Evolutionary conservation across 2,797 vertebrate species (phyloP), one percentile per base, ranked within the genome.

Genomic region (Parauchenoglanis punctatus): DNA sequence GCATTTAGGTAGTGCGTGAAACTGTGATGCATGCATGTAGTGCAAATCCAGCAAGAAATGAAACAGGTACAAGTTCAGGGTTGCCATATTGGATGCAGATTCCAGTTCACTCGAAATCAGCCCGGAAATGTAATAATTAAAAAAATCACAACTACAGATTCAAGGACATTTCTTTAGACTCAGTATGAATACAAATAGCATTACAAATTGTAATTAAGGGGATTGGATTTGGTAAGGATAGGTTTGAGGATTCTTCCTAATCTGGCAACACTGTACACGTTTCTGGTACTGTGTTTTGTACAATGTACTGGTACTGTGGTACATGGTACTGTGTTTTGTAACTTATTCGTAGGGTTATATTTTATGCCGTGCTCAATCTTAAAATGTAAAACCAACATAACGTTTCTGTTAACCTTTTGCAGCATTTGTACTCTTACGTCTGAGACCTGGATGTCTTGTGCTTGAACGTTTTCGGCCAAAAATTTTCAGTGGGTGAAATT

Each of bases 201-300:
- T 40, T 40, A 40, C 8, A 2, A 44, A 18, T 12, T 23, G 12
- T n/a, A 61, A 54, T 35, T 83, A 11, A 1, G 23, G 8, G 46
- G n/a, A 49, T 31, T 67, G 4, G 1, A 52, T 67, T 83, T 52
- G 2, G 15, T 31, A 67, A 8, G 4, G 65, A 40, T 40, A 40
- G 49, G 4, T 49, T 67, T 31, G n/a, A 46, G 81, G 61, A 83
- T 67, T 17, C 13, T 82, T 54, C 49, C 10, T 23, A 20, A 68
- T 68, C n/a, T 83, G 81, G 81, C 63, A 83, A 68, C 81, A 68
- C n/a, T 68, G 63, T 68, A 54, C 46, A 83, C 35, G 4, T 31
- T 65, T 82, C 61, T 49, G 40, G 25, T 81, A 13, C 59, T 49
- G 35, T 81, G 46, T 52, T 81, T 80, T 83, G 40, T 40, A 40